Conservation (phyloP, 35 echinoderm and acorn worm genomes). For the Heliocidaris tuberculata region DNA sequence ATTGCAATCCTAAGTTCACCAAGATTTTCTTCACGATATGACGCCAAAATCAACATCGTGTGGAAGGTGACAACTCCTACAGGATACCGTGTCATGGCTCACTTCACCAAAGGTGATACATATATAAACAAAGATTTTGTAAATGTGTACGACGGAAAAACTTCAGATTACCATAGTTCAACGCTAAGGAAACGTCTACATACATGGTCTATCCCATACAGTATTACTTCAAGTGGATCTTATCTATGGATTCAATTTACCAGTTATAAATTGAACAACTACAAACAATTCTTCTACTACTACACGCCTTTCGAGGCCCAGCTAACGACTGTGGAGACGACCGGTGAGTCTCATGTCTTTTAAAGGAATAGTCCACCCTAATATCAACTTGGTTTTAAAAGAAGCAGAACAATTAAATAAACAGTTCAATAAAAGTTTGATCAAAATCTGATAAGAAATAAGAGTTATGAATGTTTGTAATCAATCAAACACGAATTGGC, state of each 20-base stretch:
- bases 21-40: neutral
- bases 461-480: too few relatives aligned
- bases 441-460: too few relatives aligned
- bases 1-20: neutral
- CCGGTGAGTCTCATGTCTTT: too few relatives aligned
- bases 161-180: neutral
- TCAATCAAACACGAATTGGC: too few relatives aligned
- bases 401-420: too few relatives aligned
- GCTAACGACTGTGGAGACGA: neutral
- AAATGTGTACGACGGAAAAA: neutral
- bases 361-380: too few relatives aligned
- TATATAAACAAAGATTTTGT: neutral
- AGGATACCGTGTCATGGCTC: neutral
- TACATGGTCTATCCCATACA: neutral
- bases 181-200: neutral
- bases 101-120: neutral
- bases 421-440: too few relatives aligned
- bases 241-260: neutral
- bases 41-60: neutral
- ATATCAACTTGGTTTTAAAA: too few relatives aligned
- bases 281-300: too few relatives aligned
- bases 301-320: neutral
- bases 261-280: neutral
- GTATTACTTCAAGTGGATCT: neutral
- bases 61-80: neutral